A percentile compares a stretch with the other conserved stretches of the same genome.
These are phyloP conservation scores for Pandemis heparana DNA, from an alignment of 2,888 invertebrate species.

Conservation along the genomic window DNA sequence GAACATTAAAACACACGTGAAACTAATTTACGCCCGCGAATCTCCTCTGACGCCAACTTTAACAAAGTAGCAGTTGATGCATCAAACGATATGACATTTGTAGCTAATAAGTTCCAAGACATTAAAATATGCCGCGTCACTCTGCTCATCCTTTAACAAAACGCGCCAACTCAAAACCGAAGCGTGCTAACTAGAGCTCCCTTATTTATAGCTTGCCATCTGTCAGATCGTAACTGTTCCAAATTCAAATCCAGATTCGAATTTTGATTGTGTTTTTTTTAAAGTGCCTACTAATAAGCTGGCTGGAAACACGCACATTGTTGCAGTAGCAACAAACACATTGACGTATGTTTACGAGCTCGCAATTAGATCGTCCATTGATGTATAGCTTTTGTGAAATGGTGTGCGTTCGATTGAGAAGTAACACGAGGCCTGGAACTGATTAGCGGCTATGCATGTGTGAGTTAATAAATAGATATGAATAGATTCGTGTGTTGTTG, in stretches of 20 bases:
- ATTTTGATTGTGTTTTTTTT: slow-evolving; percentile 83
- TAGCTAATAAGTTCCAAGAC: slow-evolving; percentile 73
- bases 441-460: slow-evolving; percentile 78
- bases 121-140: slow-evolving; percentile 70
- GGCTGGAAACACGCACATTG: slow-evolving; percentile 77
- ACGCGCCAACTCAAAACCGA: slow-evolving; percentile 66
- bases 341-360: slow-evolving; percentile 79
- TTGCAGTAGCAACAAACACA: slow-evolving; percentile 77
- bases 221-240: slow-evolving; percentile 81
- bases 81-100: slow-evolving; percentile 80
- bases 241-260: slow-evolving; percentile 82
- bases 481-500: slow-evolving; percentile 77
- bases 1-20: slow-evolving; percentile 85
- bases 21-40: slow-evolving; percentile 81
- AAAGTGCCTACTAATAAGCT: slow-evolving; percentile 79
- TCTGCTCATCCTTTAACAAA: slow-evolving; percentile 62
- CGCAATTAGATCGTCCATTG: slow-evolving; percentile 81
- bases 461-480: slow-evolving; percentile 74
- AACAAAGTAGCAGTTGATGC: slow-evolving; percentile 82
- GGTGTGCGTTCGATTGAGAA: slow-evolving; percentile 74
- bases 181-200: slow-evolving; percentile 67
- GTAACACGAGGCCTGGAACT: slow-evolving; percentile 77
- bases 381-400: slow-evolving; percentile 69
- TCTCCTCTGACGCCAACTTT: slow-evolving; percentile 67
- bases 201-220: slow-evolving; percentile 83